Conservation (phyloP, 2,797 vertebrate genomes). For the Fistularia commersonii region DNA sequence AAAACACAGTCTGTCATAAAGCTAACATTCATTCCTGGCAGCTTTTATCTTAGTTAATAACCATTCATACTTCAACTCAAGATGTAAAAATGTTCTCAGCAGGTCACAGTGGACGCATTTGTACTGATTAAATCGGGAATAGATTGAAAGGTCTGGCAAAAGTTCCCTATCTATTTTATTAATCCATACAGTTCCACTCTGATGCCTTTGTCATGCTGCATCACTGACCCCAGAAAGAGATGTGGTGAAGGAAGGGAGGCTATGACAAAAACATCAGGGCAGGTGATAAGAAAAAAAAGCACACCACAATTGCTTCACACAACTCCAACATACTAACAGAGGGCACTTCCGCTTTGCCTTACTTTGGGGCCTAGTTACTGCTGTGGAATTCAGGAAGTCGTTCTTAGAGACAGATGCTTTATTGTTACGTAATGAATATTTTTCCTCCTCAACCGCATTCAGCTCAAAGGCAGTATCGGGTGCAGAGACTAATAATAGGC, state of each 20-base stretch:
- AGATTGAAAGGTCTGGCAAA: constrained; percentile 37
- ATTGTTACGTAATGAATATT: constrained; percentile 75
- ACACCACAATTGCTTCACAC: constrained; percentile 36
- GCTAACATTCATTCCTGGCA: constrained; percentile 31
- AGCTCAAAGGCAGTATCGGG: constrained; percentile 64
- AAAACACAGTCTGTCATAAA: constrained; percentile 35
- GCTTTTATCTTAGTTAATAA: constrained; percentile 3
- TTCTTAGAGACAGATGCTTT: constrained; percentile 66
- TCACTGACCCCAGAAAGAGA: constrained; percentile 68
- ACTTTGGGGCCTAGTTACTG: constrained; percentile 45
- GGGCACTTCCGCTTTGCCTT: constrained; percentile 48
- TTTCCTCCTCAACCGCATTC: constrained; percentile 56
- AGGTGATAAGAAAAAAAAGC: constrained; percentile 59
- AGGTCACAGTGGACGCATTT: too few relatives aligned
- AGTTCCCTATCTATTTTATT: constrained; percentile 34
- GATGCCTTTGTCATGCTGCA: constrained; percentile 71
- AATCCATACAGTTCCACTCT: constrained; percentile 51
- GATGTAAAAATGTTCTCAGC: too few relatives aligned
- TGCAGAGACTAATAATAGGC: constrained; percentile 70
- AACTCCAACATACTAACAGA: constrained; percentile 51
- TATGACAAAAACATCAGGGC: constrained; percentile 48
- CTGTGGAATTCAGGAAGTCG: constrained; percentile 71
- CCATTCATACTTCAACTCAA: too few relatives aligned
- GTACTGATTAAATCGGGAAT: too few relatives aligned
- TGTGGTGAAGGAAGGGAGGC: constrained; percentile 60